Evolutionary conservation across 2,797 vertebrate genomes (phyloP).

Genomic region (Argyrosomus regius): DNA sequence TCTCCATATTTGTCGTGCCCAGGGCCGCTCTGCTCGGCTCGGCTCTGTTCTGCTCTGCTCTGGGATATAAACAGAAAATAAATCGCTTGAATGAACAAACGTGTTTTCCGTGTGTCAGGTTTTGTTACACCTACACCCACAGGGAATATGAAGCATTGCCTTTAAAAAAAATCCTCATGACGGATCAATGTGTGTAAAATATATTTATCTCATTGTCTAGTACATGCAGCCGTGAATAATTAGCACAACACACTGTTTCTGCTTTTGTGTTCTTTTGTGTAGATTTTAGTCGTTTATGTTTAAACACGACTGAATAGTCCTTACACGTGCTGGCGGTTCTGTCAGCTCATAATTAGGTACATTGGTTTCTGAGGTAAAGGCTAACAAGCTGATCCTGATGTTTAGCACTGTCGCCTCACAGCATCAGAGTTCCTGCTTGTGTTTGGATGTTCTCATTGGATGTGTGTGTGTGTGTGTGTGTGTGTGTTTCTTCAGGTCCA

Average conservation of each 20-base stretch:
- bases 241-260: not conserved
- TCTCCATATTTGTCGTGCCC: conserved; percentile 29
- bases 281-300: too few relatives aligned
- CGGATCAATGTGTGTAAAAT: not conserved
- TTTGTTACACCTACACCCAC: not conserved
- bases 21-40: not conserved
- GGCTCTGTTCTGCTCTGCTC: not conserved
- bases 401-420: too few relatives aligned
- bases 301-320: too few relatives aligned
- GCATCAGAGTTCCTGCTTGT: too few relatives aligned
- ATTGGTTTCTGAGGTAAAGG: too few relatives aligned
- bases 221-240: conserved; percentile 1
- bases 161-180: not conserved
- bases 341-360: too few relatives aligned
- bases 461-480: not conserved
- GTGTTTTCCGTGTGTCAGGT: conserved; percentile 12
- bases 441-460: not conserved
- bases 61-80: conserved; percentile 56
- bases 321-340: too few relatives aligned
- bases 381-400: not conserved
- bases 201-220: not conserved
- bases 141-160: not conserved
- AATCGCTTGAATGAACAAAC: conserved; percentile 41
- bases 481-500: not conserved
- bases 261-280: too few relatives aligned